Evolutionary conservation across 2,113 vertebrate genomes (phyloP).

Genomic region (Empidonax traillii): DNA sequence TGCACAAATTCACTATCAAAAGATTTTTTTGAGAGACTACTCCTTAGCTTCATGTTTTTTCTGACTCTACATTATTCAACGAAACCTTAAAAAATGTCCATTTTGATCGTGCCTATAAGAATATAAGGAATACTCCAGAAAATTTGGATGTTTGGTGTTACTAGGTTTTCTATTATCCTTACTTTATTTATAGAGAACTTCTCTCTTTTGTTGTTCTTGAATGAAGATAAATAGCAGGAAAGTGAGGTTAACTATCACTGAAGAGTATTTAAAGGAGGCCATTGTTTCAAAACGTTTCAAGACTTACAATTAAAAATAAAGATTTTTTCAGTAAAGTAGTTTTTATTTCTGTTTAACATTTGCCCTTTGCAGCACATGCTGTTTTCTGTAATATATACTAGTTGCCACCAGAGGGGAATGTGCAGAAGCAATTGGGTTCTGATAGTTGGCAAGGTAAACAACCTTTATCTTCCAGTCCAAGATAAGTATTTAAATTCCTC

Average conservation of each 20-base stretch:
- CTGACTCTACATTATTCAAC: background rate
- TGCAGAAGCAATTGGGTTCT: constrained; percentile 30
- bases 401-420: constrained; percentile 63
- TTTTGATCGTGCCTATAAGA: background rate
- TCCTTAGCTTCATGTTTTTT: background rate
- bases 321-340: background rate
- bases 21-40: background rate
- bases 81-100: background rate
- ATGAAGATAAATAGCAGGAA: background rate
- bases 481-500: background rate
- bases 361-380: background rate
- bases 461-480: background rate
- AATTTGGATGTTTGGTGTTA: background rate
- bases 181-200: background rate
- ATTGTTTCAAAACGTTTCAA: background rate
- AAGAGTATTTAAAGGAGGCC: background rate
- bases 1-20: background rate
- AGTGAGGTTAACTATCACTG: background rate
- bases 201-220: background rate
- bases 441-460: background rate
- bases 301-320: background rate
- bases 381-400: background rate
- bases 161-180: background rate
- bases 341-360: background rate
- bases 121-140: background rate